phyloP scores from a whole-genome alignment of 1,140 invertebrate genomes.

The Bathynomus jamesi region DNA sequence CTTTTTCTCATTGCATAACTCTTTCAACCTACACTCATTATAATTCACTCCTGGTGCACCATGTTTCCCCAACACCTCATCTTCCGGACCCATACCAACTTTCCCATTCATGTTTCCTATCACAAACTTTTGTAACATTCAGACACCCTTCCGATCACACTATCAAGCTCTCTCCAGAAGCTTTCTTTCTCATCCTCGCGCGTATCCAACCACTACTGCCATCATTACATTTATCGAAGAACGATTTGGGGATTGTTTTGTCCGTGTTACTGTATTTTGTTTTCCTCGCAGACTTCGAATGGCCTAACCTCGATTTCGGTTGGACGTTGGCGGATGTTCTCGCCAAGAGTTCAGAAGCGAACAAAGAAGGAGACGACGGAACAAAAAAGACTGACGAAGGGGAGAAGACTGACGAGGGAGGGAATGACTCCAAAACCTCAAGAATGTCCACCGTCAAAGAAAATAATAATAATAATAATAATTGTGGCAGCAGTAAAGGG shows the following conservation, averaged over 20 bases:
- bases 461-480: conserved; percentile 32
- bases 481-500: conserved; percentile 47
- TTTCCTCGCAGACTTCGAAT: conserved; percentile 54
- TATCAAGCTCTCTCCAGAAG: no score
- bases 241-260: neutral
- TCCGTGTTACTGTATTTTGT: conserved; percentile 1
- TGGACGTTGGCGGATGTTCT: conserved; percentile 81
- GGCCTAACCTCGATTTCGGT: conserved; percentile 83
- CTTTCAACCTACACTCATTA: no score
- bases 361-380: conserved; percentile 34
- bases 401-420: conserved; percentile 1
- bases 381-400: neutral
- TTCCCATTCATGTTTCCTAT: no score
- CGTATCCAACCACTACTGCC: no score
- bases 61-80: no score
- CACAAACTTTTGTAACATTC: no score
- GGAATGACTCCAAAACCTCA: neutral
- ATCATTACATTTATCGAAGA: no score
- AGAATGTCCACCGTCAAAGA: conserved; percentile 7
- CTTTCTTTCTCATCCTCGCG: no score
- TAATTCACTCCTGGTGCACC: no score
- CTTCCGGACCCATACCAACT: no score
- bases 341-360: conserved; percentile 29
- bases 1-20: no score
- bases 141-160: no score